Conservation (phyloP, 2,113 vertebrate genomes). For the Corythornis cristatus region DNA sequence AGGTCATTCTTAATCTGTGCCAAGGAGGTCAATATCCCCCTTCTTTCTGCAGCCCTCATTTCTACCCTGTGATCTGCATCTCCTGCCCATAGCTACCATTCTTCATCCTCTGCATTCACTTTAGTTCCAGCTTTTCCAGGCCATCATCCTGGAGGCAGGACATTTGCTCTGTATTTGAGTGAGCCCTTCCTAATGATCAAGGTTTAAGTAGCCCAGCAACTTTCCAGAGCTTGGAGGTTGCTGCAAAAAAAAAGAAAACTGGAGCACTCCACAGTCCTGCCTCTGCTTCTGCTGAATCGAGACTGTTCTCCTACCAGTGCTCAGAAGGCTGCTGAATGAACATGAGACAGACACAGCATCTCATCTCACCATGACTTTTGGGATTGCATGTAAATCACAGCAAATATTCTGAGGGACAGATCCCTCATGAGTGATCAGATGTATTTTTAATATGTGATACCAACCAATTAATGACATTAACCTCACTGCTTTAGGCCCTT, state of each 20-base stretch:
- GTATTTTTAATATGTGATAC: neutral
- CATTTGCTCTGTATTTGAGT: neutral
- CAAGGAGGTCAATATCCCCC: neutral
- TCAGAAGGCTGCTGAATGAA: neutral
- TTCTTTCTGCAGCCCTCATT: neutral
- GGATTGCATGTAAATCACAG: neutral
- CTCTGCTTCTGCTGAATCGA: neutral
- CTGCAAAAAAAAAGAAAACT: neutral
- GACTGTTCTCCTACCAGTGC: neutral
- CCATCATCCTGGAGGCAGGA: neutral
- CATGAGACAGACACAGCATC: neutral
- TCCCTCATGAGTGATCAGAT: neutral
- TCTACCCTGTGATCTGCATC: neutral
- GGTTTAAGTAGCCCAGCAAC: neutral
- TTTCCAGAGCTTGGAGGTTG: neutral
- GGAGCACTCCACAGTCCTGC: neutral
- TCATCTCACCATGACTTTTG: neutral
- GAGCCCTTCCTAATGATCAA: neutral
- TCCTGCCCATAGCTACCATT: neutral
- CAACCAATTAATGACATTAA: neutral
- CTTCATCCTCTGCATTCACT: accelerated
- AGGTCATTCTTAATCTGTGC: neutral
- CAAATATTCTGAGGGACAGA: neutral
- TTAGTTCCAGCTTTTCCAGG: neutral
- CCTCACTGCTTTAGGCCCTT: neutral